These are phyloP conservation scores for Darwinula stevensoni DNA, from an alignment of 2,888 invertebrate species.

Conservation along the genomic window DNA sequence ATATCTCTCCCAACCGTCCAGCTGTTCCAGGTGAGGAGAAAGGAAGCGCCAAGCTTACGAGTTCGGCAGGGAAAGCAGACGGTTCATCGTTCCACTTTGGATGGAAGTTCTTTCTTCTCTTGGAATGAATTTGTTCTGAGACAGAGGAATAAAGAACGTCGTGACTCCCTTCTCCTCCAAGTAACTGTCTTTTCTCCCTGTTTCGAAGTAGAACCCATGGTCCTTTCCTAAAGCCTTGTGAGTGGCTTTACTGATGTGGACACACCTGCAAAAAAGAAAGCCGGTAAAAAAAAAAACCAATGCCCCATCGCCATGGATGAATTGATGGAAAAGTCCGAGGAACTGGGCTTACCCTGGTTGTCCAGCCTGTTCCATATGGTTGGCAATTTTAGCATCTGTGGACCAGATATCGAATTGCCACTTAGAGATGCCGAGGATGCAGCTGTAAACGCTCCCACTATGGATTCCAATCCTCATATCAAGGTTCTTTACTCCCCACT, in stretches of 20 bases:
- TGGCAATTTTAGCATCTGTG: conserved; percentile 69
- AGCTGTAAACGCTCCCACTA: conserved; percentile 64
- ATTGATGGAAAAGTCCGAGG: too few relatives aligned
- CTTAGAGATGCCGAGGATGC: conserved; percentile 66
- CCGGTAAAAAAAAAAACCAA: too few relatives aligned
- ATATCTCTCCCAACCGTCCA: too few relatives aligned
- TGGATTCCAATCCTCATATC: conserved; percentile 93
- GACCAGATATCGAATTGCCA: conserved; percentile 87
- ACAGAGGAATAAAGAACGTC: conserved; percentile 47
- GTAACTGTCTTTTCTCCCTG: conserved; percentile 33
- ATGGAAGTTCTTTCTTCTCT: too few relatives aligned
- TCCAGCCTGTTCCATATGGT: conserved; percentile 77
- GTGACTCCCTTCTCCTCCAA: conserved; percentile 37
- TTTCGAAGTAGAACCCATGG: conserved; percentile 37
- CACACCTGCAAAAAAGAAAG: conserved; percentile 26
- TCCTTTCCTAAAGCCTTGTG: conserved; percentile 33
- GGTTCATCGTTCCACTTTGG: too few relatives aligned
- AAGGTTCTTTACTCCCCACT: too few relatives aligned
- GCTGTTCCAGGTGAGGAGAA: too few relatives aligned
- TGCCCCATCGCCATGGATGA: neutral
- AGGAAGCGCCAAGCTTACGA: too few relatives aligned
- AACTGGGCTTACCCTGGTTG: conserved; percentile 44
- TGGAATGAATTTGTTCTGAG: too few relatives aligned
- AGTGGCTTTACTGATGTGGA: conserved; percentile 56
- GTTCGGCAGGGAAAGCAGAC: too few relatives aligned